A percentile compares a stretch with the other conserved stretches of the same genome.
Evolutionary conservation across 2,797 vertebrate species (phyloP).

Genomic region (Alectoris magna): DNA sequence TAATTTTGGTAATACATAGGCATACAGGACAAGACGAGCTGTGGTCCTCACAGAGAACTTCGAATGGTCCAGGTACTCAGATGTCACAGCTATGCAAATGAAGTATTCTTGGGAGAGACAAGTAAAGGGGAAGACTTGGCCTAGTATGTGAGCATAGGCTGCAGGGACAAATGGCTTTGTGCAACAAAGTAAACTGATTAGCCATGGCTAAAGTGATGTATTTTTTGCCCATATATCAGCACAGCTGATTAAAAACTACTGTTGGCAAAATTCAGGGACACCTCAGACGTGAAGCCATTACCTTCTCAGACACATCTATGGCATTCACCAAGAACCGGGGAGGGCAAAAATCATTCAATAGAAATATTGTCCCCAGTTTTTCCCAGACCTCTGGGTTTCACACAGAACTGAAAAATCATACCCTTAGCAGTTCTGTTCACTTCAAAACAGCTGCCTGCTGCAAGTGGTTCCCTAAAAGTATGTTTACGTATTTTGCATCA

Average conservation of each 20-base stretch:
- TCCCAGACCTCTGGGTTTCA: slow-evolving; percentile 49
- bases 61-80: not conserved
- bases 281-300: not conserved
- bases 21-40: not conserved
- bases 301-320: not conserved
- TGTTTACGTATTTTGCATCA: slow-evolving; percentile 68
- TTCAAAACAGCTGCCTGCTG: slow-evolving; percentile 69
- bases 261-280: not conserved
- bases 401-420: slow-evolving; percentile 69
- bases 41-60: not conserved
- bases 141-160: not conserved
- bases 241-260: not conserved
- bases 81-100: not conserved
- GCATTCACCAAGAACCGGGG: not conserved
- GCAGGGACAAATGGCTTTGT: not conserved
- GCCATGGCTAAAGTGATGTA: rapidly evolving
- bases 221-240: not conserved
- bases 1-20: slow-evolving; percentile 5
- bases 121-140: rapidly evolving
- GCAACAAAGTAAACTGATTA: not conserved
- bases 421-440: slow-evolving; percentile 56
- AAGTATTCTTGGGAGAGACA: not conserved
- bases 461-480: slow-evolving; percentile 74
- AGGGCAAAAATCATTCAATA: not conserved
- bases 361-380: slow-evolving; percentile 41